A percentile compares a stretch with the other conserved stretches of the same genome.
Evolutionary conservation across 1,140 invertebrate species (phyloP).

Genomic region (Samia ricini): DNA sequence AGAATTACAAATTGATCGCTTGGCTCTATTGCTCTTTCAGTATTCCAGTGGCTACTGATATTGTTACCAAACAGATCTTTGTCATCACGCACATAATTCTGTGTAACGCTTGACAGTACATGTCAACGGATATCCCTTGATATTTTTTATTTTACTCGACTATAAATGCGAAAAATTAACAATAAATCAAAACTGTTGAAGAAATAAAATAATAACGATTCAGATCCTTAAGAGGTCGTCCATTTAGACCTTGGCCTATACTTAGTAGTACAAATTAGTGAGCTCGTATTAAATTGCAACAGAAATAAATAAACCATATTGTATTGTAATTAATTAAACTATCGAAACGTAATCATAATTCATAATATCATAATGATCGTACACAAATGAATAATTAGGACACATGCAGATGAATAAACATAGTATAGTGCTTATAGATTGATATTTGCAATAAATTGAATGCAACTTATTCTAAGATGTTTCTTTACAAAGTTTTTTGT

Average conservation of each 20-base stretch:
- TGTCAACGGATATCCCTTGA: too few species aligned
- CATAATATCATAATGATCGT: neutral
- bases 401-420: neutral
- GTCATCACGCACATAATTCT: too few species aligned
- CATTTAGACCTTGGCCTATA: neutral
- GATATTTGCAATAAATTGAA: too few species aligned
- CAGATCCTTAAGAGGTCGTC: neutral
- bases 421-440: neutral
- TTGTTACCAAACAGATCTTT: too few species aligned
- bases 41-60: too few species aligned
- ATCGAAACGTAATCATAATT: neutral
- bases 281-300: neutral
- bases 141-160: too few species aligned
- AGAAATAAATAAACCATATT: neutral
- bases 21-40: too few species aligned
- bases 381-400: neutral
- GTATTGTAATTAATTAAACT: neutral
- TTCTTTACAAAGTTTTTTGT: too few species aligned
- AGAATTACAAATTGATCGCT: too few species aligned
- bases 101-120: too few species aligned
- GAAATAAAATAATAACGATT: neutral
- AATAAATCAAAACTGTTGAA: neutral
- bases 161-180: neutral
- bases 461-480: too few species aligned
- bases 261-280: neutral